Evolutionary conservation across 2,888 invertebrate species (phyloP).

Genomic region (Leptopilina drosophilae): DNA sequence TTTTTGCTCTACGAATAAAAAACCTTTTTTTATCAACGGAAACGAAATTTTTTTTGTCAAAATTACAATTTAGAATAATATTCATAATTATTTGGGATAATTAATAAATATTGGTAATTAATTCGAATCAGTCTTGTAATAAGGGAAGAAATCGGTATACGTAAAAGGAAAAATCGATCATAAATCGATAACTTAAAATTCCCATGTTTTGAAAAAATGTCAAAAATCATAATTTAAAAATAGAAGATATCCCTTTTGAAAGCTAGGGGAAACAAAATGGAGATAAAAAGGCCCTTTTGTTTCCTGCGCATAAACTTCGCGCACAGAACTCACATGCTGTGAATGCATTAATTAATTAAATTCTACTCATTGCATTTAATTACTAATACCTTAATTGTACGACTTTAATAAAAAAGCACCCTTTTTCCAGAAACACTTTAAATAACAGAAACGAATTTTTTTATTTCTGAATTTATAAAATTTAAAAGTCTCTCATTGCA

Average conservation of each 20-base stretch:
- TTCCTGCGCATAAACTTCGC: conserved; percentile 15
- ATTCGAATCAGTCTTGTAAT: no score
- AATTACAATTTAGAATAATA: neutral
- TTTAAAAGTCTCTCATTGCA: neutral
- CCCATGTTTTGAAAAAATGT: no score
- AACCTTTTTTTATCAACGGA: no score
- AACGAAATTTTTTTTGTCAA: no score
- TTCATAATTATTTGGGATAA: neutral
- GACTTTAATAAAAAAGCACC: neutral
- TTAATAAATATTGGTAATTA: no score
- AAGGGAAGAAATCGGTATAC: no score
- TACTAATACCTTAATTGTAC: neutral
- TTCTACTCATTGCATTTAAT: no score
- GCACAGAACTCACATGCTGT: neutral
- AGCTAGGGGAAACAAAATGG: conserved; percentile 3
- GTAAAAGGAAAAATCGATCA: no score
- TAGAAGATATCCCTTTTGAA: neutral
- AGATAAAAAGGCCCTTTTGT: conserved; percentile 20
- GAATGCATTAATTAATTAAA: conserved; percentile 1
- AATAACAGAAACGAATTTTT: neutral
- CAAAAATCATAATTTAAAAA: neutral
- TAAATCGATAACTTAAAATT: neutral
- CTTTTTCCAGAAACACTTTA: neutral
- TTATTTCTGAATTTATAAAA: conserved; percentile 20
- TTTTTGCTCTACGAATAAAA: no score